A percentile compares a stretch with the other conserved stretches of the same genome.
Conservation (phyloP, 2,888 invertebrate genomes). For the Hypomecis punctinalis region DNA sequence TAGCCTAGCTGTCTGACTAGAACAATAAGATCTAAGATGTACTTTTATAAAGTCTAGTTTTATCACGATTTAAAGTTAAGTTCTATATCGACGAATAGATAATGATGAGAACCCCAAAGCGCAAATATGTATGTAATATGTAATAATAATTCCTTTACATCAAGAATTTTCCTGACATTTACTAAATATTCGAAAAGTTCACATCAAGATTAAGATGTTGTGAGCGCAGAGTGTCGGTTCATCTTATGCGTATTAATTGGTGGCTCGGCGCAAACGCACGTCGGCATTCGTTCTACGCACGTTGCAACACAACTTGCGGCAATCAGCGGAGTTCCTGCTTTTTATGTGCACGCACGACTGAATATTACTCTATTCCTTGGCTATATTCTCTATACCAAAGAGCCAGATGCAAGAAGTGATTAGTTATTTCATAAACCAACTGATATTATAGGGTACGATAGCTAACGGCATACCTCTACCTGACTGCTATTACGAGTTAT, state of each 20-base stretch:
- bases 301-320: conserved; percentile 41
- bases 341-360: conserved; percentile 23
- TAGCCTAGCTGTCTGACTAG: no score
- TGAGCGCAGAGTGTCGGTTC: conserved; percentile 33
- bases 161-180: background rate
- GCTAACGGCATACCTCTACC: background rate
- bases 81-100: no score
- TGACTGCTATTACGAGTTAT: no score
- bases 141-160: no score
- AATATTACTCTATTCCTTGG: background rate
- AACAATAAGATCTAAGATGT: no score
- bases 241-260: conserved; percentile 62
- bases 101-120: no score
- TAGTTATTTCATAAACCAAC: background rate
- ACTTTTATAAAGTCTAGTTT: no score
- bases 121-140: no score
- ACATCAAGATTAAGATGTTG: conserved; percentile 13
- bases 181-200: background rate
- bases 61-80: no score
- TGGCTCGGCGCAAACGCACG: conserved; percentile 28
- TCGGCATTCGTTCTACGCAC: conserved; percentile 50
- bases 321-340: conserved; percentile 29
- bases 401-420: conserved; percentile 6
- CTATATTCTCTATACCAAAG: background rate
- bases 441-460: background rate